A percentile compares a stretch with the other conserved stretches of the same genome.
Evolutionary conservation across 2,797 vertebrate species (phyloP).

Genomic region (Setipinna tenuifilis): DNA sequence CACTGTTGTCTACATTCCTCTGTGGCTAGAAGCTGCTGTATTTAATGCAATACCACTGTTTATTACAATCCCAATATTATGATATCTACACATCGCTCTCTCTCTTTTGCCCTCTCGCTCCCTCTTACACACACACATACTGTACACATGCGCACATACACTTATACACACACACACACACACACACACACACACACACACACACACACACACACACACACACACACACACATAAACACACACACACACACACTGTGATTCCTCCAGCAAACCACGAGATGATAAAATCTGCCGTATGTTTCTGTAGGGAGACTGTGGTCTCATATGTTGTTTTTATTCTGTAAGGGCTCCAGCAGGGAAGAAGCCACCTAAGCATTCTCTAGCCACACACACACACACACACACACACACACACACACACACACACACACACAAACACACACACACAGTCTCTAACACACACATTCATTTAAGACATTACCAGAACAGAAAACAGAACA

Average conservation of each 20-base stretch:
- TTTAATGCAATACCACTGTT: neutral
- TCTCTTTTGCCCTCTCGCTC: neutral
- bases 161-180: neutral
- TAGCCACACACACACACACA: neutral
- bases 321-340: constrained; percentile 39
- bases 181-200: neutral
- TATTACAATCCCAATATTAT: neutral
- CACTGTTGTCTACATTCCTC: neutral
- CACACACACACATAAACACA: neutral
- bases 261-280: neutral
- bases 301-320: neutral
- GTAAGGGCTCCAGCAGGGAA: constrained; percentile 28
- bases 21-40: neutral
- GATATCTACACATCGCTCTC: neutral
- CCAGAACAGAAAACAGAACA: neutral
- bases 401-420: neutral
- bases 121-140: neutral
- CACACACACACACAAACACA: neutral
- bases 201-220: neutral
- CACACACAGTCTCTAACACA: neutral
- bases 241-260: neutral
- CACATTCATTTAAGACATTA: constrained; percentile 3
- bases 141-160: neutral
- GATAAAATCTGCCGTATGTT: neutral
- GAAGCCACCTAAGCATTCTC: constrained; percentile 17